Percentiles rank a stretch among this genome's conserved stretches.
Conservation (phyloP, 2,113 vertebrate genomes). For the Pluvialis apricaria region DNA sequence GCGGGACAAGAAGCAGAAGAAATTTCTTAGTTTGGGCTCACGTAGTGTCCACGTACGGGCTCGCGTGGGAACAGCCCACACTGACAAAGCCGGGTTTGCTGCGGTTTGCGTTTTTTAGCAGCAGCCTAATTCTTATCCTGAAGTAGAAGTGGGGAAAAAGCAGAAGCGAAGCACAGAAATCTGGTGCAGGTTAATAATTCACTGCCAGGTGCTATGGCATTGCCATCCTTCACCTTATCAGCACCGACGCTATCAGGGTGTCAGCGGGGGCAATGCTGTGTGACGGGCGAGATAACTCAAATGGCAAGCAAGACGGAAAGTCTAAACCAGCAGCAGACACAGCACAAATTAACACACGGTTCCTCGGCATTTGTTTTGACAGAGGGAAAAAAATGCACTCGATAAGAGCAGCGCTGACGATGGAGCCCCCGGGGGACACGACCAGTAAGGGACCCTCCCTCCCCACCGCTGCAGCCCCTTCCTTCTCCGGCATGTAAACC, state of each 20-base stretch:
- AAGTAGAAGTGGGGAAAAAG: background rate
- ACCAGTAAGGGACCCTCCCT: background rate
- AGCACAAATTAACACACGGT: background rate
- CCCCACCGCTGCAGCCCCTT: background rate
- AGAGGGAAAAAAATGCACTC: background rate
- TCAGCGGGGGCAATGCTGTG: background rate
- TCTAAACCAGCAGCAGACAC: background rate
- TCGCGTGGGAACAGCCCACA: background rate
- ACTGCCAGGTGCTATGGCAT: background rate
- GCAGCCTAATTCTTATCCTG: background rate
- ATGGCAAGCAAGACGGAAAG: background rate
- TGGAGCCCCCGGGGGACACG: background rate
- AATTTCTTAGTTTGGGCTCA: background rate
- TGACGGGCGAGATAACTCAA: background rate
- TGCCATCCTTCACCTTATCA: background rate
- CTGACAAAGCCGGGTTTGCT: background rate
- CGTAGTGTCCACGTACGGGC: accelerated
- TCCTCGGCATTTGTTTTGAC: background rate
- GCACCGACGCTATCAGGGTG: accelerated
- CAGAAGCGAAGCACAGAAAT: background rate
- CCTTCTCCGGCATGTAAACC: background rate
- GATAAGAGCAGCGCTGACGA: background rate
- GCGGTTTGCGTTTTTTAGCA: background rate
- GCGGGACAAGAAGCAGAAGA: background rate
- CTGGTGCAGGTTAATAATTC: background rate